Conservation (phyloP, 2,888 invertebrate species). For the Lumbricus terrestris region DNA sequence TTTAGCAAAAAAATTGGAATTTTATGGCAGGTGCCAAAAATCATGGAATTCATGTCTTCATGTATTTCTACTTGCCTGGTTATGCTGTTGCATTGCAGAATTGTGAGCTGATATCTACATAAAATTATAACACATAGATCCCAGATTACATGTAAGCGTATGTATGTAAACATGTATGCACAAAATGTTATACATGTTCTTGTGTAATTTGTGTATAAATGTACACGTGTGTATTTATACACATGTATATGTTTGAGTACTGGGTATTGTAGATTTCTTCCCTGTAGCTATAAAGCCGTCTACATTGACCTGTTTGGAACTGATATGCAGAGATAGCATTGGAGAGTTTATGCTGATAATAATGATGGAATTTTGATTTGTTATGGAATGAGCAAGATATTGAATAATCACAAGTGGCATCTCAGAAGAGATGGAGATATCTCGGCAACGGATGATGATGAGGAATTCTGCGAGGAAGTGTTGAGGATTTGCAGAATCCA, state of each 20-base stretch:
- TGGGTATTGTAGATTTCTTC: not conserved
- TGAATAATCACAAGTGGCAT: not conserved
- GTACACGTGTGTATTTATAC: too few relatives aligned
- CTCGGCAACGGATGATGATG: not conserved
- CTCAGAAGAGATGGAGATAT: not conserved
- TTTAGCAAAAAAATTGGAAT: too few relatives aligned
- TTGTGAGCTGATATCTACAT: not conserved
- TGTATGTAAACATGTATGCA: not conserved
- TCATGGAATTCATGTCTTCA: too few relatives aligned
- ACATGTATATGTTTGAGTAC: not conserved
- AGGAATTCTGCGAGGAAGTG: not conserved
- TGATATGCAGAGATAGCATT: not conserved
- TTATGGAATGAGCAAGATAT: not conserved
- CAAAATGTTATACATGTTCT: too few relatives aligned
- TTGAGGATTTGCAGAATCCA: not conserved
- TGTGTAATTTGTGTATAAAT: too few relatives aligned
- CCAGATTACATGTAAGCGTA: not conserved
- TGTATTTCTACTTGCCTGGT: too few relatives aligned
- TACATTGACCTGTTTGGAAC: not conserved
- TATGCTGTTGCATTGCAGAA: too few relatives aligned
- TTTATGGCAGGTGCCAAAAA: too few relatives aligned
- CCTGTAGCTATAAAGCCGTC: not conserved
- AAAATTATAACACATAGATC: not conserved
- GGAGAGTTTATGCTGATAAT: too few relatives aligned
- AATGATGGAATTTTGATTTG: not conserved